A percentile compares a stretch with the other conserved stretches of the same genome.
phyloP scores from a whole-genome alignment of 2,888 invertebrate genomes.

The Kuschelorhynchus macadamiae region DNA sequence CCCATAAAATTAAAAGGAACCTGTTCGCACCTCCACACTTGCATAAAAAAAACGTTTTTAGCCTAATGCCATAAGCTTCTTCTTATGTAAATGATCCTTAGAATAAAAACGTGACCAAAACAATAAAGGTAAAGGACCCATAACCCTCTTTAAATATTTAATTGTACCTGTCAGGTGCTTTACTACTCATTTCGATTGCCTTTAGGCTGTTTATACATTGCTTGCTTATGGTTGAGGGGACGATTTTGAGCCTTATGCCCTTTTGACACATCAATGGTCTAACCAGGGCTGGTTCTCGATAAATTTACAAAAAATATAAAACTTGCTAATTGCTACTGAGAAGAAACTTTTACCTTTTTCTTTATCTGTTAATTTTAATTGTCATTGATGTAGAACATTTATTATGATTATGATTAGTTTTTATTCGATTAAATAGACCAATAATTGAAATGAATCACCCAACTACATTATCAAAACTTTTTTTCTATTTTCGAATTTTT shows the following conservation, averaged over 20 bases:
- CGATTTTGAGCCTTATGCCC: slow-evolving; percentile 22
- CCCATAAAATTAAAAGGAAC: no score
- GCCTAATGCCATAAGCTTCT: slow-evolving; percentile 22
- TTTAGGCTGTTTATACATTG: slow-evolving; percentile 5
- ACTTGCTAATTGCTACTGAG: no score
- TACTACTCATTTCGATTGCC: not conserved
- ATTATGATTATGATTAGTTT: no score
- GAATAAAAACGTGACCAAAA: slow-evolving; percentile 32
- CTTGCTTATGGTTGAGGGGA: not conserved
- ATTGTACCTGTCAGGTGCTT: slow-evolving; percentile 36
- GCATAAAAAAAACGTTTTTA: slow-evolving; percentile 14
- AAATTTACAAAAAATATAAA: no score
- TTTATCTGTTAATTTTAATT: no score
- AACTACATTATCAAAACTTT: no score
- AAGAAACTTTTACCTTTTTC: no score
- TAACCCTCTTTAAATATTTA: slow-evolving; percentile 28
- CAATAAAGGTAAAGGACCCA: slow-evolving; percentile 23
- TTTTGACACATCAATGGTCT: slow-evolving; percentile 9
- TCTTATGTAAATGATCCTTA: slow-evolving; percentile 28
- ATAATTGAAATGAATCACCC: no score
- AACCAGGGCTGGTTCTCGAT: no score
- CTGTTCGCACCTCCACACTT: slow-evolving; percentile 1
- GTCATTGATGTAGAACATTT: no score
- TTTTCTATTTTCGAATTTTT: no score
- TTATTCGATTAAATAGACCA: no score